Evolutionary conservation across 2,888 invertebrate species (phyloP), one percentile per base, ranked within the genome.

Genomic region (Drosophila flavopinicola): DNA sequence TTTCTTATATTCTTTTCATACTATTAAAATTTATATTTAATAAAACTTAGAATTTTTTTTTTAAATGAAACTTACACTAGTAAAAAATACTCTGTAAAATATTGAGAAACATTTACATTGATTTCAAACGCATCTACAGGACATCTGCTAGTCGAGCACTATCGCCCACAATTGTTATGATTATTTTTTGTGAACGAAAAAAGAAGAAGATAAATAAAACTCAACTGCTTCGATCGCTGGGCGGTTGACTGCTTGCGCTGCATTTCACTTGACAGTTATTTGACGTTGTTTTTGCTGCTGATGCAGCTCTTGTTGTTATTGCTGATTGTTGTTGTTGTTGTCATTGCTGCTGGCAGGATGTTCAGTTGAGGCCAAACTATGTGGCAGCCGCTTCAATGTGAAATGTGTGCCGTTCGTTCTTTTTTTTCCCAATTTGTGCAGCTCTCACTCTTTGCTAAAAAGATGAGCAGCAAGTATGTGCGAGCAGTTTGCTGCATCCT

Each of bases 181-280:
- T 17, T 49, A 32, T 42, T 38, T 39, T 51, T 45, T 41, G 17
- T 17, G n/a, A 24, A 4, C n/a, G n/a, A n/a, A n/a, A n/a, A n/a
- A n/a, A n/a, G n/a, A n/a, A n/a, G n/a, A n/a, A n/a, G n/a, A n/a
- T n/a, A n/a, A 24, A 54, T 27, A 54, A 42, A 59, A 44, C 29
- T 65, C 33, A 51, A 44, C 45, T 24, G 60, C 45, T 68, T 68
- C 69, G 68, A 68, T 64, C 52, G 39, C 27, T 20, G 4, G 20
- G 20, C 20, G 20, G 20, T 4, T 20, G 20, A 20, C 20, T 20
- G 20, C 20, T 42, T 52, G 56, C 37, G 56, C 57, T 71, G 72
- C 70, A 71, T 61, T 71, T 66, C 57, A 66, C 72, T 72, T 71
- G 71, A 49, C 71, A 71, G 71, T 66, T 71, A 66, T 53, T 61